These are phyloP conservation scores for Cinclus mexicanus DNA, from an alignment of 2,113 vertebrate species.

Conservation along the genomic window DNA sequence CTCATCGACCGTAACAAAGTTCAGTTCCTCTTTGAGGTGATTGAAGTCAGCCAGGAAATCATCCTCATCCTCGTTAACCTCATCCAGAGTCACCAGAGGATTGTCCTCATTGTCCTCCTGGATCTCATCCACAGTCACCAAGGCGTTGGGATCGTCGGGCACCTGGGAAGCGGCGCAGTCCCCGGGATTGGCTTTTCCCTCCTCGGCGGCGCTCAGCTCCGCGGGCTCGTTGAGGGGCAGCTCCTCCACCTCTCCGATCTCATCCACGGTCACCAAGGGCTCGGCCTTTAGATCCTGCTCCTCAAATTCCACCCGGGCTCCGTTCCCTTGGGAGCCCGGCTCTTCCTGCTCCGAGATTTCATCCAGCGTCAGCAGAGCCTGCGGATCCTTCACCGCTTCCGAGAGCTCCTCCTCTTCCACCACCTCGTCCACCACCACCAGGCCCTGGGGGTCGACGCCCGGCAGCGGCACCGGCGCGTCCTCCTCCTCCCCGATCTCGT, in stretches of 20 bases:
- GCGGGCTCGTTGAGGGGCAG: slow-evolving; percentile 57
- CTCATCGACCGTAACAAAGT: slow-evolving; percentile 86
- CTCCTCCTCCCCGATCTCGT: slow-evolving; percentile 88
- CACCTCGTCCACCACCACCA: slow-evolving; percentile 81
- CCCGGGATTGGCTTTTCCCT: background rate
- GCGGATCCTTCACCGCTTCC: slow-evolving; percentile 59
- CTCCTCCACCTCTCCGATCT: slow-evolving; percentile 79
- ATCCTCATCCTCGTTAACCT: slow-evolving; percentile 76
- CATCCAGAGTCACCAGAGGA: slow-evolving; percentile 73
- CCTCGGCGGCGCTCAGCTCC: background rate
- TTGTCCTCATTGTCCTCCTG: slow-evolving; percentile 70
- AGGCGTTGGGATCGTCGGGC: slow-evolving; percentile 65
- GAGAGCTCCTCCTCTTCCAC: slow-evolving; percentile 79
- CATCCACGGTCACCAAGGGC: slow-evolving; percentile 75
- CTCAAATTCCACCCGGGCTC: slow-evolving; percentile 8
- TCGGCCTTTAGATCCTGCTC: slow-evolving; percentile 68
- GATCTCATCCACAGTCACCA: slow-evolving; percentile 75
- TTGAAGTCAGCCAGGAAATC: slow-evolving; percentile 78
- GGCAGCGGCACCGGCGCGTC: slow-evolving; percentile 54
- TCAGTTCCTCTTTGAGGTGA: slow-evolving; percentile 75
- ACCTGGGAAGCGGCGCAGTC: slow-evolving; percentile 51
- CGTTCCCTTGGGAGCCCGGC: background rate
- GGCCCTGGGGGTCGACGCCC: slow-evolving; percentile 13
- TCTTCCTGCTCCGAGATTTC: slow-evolving; percentile 81
- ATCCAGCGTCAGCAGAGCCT: slow-evolving; percentile 79